A percentile compares a stretch with the other conserved stretches of the same genome.
These are phyloP conservation scores for Erithacus rubecula DNA, from an alignment of 2,797 vertebrate species.

Conservation along the genomic window DNA sequence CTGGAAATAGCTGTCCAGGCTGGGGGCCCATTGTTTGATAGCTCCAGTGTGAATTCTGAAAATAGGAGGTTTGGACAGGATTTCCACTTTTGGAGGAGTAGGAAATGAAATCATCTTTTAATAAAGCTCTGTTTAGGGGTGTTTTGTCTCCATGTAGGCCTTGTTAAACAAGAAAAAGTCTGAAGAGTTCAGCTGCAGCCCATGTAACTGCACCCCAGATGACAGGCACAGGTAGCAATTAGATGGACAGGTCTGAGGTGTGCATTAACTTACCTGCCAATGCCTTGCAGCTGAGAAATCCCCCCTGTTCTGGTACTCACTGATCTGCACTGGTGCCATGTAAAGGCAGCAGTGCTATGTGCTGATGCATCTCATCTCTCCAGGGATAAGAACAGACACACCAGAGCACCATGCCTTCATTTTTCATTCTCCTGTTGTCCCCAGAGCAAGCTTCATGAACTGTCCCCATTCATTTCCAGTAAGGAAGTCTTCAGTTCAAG, in stretches of 20 bases:
- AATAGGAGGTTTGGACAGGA: constrained; percentile 65
- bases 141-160: constrained; percentile 60
- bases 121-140: constrained; percentile 55
- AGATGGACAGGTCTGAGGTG: not conserved
- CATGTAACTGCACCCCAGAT: not conserved
- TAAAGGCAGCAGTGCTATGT: not conserved
- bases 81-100: constrained; percentile 69
- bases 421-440: not conserved
- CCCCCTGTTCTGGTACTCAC: not conserved
- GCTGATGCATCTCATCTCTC: not conserved
- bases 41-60: constrained; percentile 29
- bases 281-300: not conserved
- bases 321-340: rapidly evolving
- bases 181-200: not conserved
- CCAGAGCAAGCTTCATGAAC: not conserved
- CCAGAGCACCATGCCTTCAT: not conserved
- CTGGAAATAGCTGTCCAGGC: constrained; percentile 58
- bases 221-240: not conserved
- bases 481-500: not conserved
- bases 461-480: not conserved
- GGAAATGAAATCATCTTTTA: constrained; percentile 76
- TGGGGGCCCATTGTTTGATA: constrained; percentile 62
- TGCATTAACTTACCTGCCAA: not conserved
- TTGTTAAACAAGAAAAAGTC: not conserved
- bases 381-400: not conserved